Evolutionary conservation across 2,113 vertebrate species (phyloP).

Genomic region (Gopherus evgoodei): DNA sequence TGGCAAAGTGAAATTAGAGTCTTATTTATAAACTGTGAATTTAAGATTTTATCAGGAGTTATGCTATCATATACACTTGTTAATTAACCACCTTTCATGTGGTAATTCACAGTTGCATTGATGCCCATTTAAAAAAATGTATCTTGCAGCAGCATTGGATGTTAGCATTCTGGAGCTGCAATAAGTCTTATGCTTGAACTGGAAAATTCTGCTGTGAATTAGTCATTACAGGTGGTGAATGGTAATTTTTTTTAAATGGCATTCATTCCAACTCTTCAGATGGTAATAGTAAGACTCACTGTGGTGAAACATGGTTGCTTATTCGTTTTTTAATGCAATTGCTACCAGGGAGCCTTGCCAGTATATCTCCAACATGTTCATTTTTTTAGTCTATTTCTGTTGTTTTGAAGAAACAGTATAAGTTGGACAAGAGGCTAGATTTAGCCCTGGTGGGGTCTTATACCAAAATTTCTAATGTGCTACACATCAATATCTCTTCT

Average conservation of each 20-base stretch:
- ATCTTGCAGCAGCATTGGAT: background rate
- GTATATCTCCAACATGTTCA: background rate
- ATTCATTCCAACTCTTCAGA: background rate
- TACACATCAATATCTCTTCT: background rate
- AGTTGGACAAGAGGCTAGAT: background rate
- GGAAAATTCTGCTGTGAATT: background rate
- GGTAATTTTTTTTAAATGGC: background rate
- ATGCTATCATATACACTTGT: background rate
- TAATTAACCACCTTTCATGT: background rate
- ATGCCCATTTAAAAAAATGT: background rate
- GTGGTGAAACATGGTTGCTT: background rate
- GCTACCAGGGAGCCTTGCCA: accelerated
- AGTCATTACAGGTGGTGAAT: background rate
- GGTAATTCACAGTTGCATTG: background rate
- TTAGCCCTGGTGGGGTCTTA: background rate
- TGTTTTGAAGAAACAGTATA: background rate
- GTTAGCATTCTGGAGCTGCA: background rate
- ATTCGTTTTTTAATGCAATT: background rate
- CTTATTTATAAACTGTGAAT: background rate
- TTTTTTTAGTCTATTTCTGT: background rate
- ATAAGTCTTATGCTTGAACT: background rate
- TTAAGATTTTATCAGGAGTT: background rate
- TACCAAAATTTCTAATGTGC: background rate
- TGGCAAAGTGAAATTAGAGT: background rate
- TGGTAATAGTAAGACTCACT: accelerated